phyloP scores from a whole-genome alignment of 2,797 vertebrate species.

The Fringilla coelebs region DNA sequence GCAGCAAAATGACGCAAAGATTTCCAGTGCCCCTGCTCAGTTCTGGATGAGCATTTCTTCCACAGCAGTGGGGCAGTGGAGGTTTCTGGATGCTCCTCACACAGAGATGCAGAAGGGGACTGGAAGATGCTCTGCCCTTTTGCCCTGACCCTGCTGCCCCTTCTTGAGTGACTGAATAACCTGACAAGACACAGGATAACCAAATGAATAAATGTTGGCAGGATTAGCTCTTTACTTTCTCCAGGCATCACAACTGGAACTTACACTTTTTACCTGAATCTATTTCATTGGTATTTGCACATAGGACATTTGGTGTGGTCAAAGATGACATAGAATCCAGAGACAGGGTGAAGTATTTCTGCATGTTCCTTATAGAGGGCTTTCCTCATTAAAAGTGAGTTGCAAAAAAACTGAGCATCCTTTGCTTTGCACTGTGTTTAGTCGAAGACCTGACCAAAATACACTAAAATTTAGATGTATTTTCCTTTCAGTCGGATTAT shows the following conservation, averaged over 20 bases:
- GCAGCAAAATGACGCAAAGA: neutral
- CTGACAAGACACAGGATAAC: neutral
- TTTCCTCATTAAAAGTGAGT: neutral
- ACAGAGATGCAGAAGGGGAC: neutral
- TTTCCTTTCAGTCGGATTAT: constrained; percentile 58
- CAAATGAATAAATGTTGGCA: neutral
- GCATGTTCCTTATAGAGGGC: neutral
- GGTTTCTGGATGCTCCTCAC: neutral
- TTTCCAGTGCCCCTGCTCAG: neutral
- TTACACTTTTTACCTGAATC: neutral
- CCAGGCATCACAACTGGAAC: neutral
- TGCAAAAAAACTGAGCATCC: neutral
- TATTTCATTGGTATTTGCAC: neutral
- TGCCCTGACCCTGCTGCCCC: neutral
- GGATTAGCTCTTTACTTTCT: neutral
- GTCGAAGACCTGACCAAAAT: neutral
- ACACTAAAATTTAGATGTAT: constrained; percentile 38
- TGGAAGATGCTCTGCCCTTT: neutral
- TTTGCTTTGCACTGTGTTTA: neutral
- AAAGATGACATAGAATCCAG: neutral
- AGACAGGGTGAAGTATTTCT: fast-evolving
- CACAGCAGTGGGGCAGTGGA: neutral
- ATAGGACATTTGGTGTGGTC: neutral
- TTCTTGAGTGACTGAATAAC: neutral
- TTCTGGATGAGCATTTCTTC: neutral